A percentile compares a stretch with the other conserved stretches of the same genome.
Evolutionary conservation across 2,113 vertebrate species (phyloP).

Genomic region (Dinomys branickii): DNA sequence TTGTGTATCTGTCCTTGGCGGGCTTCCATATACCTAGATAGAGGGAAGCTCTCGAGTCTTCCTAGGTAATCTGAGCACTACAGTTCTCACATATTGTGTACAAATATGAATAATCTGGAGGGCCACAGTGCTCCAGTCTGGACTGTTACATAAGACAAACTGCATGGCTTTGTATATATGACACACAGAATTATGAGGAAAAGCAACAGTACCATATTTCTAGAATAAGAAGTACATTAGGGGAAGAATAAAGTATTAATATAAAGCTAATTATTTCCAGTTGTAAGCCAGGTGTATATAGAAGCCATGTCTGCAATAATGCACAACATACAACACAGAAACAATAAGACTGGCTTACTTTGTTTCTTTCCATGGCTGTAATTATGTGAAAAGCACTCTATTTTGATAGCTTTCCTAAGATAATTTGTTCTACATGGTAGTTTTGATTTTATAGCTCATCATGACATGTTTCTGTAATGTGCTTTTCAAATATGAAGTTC

Average conservation of each 20-base stretch:
- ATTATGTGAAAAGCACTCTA: neutral
- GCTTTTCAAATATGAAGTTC: conserved; percentile 58
- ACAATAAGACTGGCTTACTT: neutral
- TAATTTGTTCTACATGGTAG: conserved; percentile 35
- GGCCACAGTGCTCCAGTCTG: neutral
- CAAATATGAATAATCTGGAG: neutral
- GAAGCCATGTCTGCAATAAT: neutral
- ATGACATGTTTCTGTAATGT: conserved; percentile 49
- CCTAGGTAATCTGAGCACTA: neutral
- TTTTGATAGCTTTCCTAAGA: conserved; percentile 2
- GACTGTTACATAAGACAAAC: neutral
- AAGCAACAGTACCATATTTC: neutral
- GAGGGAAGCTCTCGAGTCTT: neutral
- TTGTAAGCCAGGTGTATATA: neutral
- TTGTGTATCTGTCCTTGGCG: neutral
- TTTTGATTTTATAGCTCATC: conserved; percentile 54
- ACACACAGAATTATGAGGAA: neutral
- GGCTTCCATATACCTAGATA: neutral
- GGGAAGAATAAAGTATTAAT: conserved; percentile 55
- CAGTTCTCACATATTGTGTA: neutral
- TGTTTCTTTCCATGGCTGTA: neutral
- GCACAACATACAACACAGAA: neutral
- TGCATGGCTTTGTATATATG: neutral
- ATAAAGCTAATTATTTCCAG: conserved; percentile 39
- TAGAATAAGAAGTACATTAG: conserved; percentile 48